Base-by-base conservation (phyloP, 2,113 vertebrate species). In the Tor tambroides region DNA sequence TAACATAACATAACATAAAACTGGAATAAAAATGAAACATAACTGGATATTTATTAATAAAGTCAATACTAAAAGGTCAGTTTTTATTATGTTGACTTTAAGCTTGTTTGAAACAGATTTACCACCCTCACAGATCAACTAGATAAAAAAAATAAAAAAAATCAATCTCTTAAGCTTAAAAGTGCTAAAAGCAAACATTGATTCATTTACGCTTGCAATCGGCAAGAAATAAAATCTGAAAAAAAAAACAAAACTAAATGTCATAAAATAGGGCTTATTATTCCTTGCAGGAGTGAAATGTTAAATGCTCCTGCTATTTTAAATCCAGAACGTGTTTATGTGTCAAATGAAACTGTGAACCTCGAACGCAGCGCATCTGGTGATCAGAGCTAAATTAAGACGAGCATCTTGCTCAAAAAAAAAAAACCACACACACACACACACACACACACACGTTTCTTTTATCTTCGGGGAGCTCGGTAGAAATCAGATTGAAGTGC, bases 401-500 rank as follows among this genome's bases (percentile, higher is more conserved):
- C 23, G 32, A 81, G 51, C 23, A 49, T 84, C 30, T 61, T 43
- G 28, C 63, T 5, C 0, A n/a, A 28, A 72, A 72, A 21, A 43
- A 43, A 2, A 43, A 43, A 46, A 46, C n/a, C 63, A 61, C 19
- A 11, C 17, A 46, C 23, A 19, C 4, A 2, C 80, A 71, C 19
- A n/a, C 63, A 61, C 19, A 11, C 17, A 46, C 23, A 19, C 4
- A 2, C 80, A 71, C 19, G 17, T 49, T 74, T 76, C 54, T 9
- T n/a, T 67, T 38, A 71, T 86, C 67, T 77, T 72, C 7, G 46
- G 61, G 56, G 49, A 87, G 76, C 59, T 86, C 32, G 15, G 12
- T 26, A 71, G 88, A 83, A 82, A 87, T 87, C 3, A 71, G 76
- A 83, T 19, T 76, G 82, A 71, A 88, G 28, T 61, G 41, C 23